These are phyloP conservation scores for Trigoniulus corallinus DNA, from an alignment of 1,140 invertebrate species.

Conservation along the genomic window DNA sequence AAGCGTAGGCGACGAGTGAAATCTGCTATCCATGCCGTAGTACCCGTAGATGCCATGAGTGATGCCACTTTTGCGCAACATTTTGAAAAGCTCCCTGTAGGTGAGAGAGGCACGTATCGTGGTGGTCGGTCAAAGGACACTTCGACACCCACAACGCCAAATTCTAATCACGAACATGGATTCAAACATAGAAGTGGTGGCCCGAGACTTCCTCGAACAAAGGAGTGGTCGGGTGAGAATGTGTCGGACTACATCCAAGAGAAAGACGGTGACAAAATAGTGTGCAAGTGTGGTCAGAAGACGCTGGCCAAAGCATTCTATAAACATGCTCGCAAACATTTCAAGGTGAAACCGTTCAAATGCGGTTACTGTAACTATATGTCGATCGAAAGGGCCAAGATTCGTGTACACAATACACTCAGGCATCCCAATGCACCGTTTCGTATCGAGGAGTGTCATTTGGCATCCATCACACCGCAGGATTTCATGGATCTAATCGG, in stretches of 20 bases:
- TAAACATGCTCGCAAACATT: constrained; percentile 10
- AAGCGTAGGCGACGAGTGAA: not conserved
- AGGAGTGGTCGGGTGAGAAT: constrained; percentile 2
- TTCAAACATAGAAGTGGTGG: not conserved
- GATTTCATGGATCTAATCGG: constrained; percentile 1
- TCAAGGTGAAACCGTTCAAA: constrained; percentile 6
- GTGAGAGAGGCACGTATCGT: not conserved
- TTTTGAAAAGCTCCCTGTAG: not conserved
- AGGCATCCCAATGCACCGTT: constrained; percentile 9
- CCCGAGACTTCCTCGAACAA: not conserved
- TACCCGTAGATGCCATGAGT: not conserved
- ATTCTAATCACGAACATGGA: not conserved
- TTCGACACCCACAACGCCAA: not conserved
- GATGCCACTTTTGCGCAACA: not conserved
- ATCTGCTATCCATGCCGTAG: not conserved
- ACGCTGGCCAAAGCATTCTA: constrained; percentile 9
- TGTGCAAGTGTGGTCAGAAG: constrained; percentile 3
- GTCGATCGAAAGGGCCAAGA: constrained; percentile 10
- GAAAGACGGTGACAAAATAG: not conserved
- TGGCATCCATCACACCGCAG: not conserved
- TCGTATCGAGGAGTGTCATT: constrained; percentile 5
- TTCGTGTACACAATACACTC: constrained; percentile 9
- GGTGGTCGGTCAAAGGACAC: not conserved
- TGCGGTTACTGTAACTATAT: constrained; percentile 12
- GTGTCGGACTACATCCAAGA: constrained; percentile 1